phyloP scores from a whole-genome alignment of 2,888 invertebrate species.

The Phortica magna region DNA sequence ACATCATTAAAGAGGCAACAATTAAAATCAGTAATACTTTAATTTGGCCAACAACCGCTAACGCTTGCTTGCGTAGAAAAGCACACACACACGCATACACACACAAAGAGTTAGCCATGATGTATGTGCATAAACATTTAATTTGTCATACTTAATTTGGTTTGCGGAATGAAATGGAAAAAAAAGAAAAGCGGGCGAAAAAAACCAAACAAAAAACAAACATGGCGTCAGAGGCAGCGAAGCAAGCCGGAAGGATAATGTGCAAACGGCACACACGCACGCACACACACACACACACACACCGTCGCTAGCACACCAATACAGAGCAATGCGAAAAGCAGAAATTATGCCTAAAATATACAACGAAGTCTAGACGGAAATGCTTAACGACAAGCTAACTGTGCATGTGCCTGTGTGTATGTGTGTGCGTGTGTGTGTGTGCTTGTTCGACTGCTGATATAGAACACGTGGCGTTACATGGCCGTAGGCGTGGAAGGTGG shows the following conservation, averaged over 20 bases:
- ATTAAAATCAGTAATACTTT: too few species aligned
- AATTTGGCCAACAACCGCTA: too few species aligned
- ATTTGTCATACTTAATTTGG: constrained; percentile 29
- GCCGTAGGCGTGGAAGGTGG: neutral
- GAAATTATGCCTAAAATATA: constrained; percentile 25
- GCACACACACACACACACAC: neutral
- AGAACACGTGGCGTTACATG: constrained; percentile 2
- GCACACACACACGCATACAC: constrained; percentile 21
- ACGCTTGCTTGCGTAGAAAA: neutral
- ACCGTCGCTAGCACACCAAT: neutral
- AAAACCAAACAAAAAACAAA: neutral
- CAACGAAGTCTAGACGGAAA: constrained; percentile 26
- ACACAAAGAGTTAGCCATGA: constrained; percentile 54
- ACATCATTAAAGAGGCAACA: too few species aligned
- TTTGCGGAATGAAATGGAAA: neutral
- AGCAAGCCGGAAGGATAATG: neutral
- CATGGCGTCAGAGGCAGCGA: neutral
- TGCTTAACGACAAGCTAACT: constrained; percentile 16
- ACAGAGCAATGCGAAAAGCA: neutral
- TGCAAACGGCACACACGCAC: neutral
- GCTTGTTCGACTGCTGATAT: neutral
- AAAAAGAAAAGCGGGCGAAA: neutral
- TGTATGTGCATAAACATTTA: constrained; percentile 9
- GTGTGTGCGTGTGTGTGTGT: neutral
- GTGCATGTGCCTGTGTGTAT: neutral